phyloP scores from a whole-genome alignment of 2,888 invertebrate species.

The Drosophila cognata region DNA sequence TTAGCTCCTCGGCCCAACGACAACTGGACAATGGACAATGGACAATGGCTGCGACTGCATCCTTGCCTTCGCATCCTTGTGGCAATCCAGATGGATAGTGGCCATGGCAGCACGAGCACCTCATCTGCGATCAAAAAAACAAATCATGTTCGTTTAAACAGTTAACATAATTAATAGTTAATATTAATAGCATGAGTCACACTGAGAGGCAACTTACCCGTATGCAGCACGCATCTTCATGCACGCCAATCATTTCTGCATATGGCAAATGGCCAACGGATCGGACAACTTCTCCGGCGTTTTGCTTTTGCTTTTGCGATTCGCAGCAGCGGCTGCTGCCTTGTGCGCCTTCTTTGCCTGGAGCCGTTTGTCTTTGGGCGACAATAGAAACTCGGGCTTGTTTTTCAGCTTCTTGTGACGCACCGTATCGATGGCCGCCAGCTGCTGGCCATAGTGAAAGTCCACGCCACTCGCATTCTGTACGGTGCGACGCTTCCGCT shows the following conservation, averaged over 20 bases:
- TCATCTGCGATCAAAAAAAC: slow-evolving; percentile 23
- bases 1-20: slow-evolving; percentile 8
- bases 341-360: slow-evolving; percentile 68
- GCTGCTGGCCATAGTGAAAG: slow-evolving; percentile 83
- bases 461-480: slow-evolving; percentile 83
- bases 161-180: not conserved
- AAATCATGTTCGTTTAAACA: not conserved
- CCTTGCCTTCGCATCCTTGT: slow-evolving; percentile 45
- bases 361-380: slow-evolving; percentile 81
- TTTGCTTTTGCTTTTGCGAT: slow-evolving; percentile 56
- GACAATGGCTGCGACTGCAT: not conserved
- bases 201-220: slow-evolving; percentile 48
- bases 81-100: slow-evolving; percentile 55
- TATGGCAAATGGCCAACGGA: slow-evolving; percentile 7
- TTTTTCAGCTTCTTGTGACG: slow-evolving; percentile 80
- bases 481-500: slow-evolving; percentile 83
- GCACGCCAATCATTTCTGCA: slow-evolving; percentile 76
- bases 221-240: slow-evolving; percentile 55
- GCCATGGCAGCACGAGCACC: slow-evolving; percentile 48
- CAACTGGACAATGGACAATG: not conserved
- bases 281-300: slow-evolving; percentile 51
- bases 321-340: slow-evolving; percentile 34
- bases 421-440: slow-evolving; percentile 70
- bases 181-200: not conserved
- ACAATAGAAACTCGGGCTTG: slow-evolving; percentile 76